Evolutionary conservation across 2,113 vertebrate genomes (phyloP), one percentile per base, ranked within the genome.

Genomic region (Pundamilia nyererei): DNA sequence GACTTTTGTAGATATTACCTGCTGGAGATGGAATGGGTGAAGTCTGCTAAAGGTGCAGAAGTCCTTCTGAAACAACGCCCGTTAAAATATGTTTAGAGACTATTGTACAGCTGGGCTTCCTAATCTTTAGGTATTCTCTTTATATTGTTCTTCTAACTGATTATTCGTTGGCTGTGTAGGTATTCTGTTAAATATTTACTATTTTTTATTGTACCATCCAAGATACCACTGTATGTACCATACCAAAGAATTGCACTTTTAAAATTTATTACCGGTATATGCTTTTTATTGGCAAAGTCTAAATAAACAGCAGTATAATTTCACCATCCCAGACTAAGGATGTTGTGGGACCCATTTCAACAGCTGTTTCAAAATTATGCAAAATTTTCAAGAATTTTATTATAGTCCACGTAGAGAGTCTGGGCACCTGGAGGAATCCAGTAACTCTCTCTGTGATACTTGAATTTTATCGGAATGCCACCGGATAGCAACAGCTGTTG

Each of bases 1-100:
- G 26, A 77, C 15, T 26, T 75, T 31, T 47, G 70, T 31, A 75
- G 70, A 29, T 75, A 75, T 29, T 75, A 47, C 42, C 70, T 47
- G 70, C 21, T 75, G 6, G 14, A 75, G 14, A 17, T 47, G 40
- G 21, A 47, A 29, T 47, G 40, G 40, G 8, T 24, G 13, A 72
- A 45, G 21, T 45, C 13, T 6, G 13, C 7, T 13, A 72, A 72
- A 72, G 68, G 40, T 72, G 68, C 40, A 29, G 2, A 45, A 29
- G 35, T 42, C 65, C n/a, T 42, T 42, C n/a, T 42, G n/a, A 70
- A 24, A 70, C 40, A 72, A 45, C 0, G 0, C 3, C 38, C 6
- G 5, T 26, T 45, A 5, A 9, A 72, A 17, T 45, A 45, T 26
- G 21, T 45, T 70, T 40, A 24, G 65, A 70, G 40, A 72, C 42